A percentile compares a stretch with the other conserved stretches of the same genome.
Conservation (phyloP, 1,140 invertebrate species). For the Mya arenaria region DNA sequence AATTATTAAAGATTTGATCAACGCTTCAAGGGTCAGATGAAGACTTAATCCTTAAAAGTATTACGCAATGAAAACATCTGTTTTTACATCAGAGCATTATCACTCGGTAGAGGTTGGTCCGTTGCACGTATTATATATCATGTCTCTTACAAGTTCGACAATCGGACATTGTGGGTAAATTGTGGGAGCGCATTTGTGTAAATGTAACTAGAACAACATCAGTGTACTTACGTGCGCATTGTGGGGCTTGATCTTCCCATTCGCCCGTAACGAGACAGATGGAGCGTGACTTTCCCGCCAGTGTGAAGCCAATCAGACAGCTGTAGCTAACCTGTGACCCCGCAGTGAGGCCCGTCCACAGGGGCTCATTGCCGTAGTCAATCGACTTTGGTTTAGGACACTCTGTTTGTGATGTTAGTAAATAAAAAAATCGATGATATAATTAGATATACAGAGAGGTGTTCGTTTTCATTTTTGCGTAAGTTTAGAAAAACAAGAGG, state of each 20-base stretch:
- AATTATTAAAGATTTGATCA: neutral
- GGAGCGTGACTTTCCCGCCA: constrained; percentile 65
- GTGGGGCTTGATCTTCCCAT: constrained; percentile 78
- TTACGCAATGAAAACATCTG: neutral
- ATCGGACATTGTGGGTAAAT: neutral
- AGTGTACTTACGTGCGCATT: constrained; percentile 82
- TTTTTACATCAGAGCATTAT: neutral
- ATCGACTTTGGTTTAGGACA: constrained; percentile 81
- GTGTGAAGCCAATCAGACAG: constrained; percentile 79
- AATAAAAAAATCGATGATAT: too few relatives aligned
- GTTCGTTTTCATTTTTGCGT: too few relatives aligned
- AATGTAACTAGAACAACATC: neutral
- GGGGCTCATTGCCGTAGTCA: constrained; percentile 59
- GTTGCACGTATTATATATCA: neutral
- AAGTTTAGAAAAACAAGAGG: too few relatives aligned
- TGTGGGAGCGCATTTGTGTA: neutral
- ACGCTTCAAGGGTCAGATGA: neutral
- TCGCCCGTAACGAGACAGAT: constrained; percentile 79
- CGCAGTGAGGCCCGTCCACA: constrained; percentile 51
- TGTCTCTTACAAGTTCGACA: neutral
- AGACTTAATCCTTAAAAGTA: neutral
- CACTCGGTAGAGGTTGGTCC: neutral
- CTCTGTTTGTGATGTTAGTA: too few relatives aligned
- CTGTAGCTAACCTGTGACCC: constrained; percentile 74
- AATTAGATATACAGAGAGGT: too few relatives aligned